These are phyloP conservation scores for Anorthoa munda DNA, from an alignment of 2,888 invertebrate genomes.

Conservation along the genomic window DNA sequence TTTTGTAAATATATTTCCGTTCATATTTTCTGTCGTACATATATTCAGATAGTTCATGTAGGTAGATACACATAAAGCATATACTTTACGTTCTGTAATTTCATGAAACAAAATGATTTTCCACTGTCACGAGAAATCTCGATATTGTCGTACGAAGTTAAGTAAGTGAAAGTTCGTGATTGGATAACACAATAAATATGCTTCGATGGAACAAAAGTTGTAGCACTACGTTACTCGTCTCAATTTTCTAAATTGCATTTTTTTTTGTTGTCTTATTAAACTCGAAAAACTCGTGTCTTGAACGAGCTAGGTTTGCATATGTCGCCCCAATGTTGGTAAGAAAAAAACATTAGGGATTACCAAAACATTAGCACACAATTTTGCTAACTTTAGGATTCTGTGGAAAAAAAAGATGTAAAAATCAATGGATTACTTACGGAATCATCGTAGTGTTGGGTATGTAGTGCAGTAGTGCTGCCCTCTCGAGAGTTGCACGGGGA, in stretches of 20 bases:
- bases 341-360: neutral
- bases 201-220: conserved; percentile 11
- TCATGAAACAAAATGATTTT: conserved; percentile 22
- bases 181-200: conserved; percentile 20
- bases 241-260: conserved; percentile 5
- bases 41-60: neutral
- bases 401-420: neutral
- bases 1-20: conserved; percentile 25
- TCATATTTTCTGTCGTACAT: neutral
- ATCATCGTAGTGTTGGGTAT: conserved; percentile 92
- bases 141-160: conserved; percentile 26
- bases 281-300: neutral
- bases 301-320: neutral
- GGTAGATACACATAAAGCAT: neutral
- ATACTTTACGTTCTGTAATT: neutral
- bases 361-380: conserved; percentile 3
- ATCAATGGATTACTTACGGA: conserved; percentile 86
- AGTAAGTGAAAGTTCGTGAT: conserved; percentile 34
- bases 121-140: conserved; percentile 9
- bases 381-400: neutral
- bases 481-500: conserved; percentile 93
- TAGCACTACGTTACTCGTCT: neutral
- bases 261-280: conserved; percentile 10
- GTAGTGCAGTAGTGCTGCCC: conserved; percentile 92
- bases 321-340: neutral